Conservation (phyloP, 1,140 invertebrate genomes). For the Drosophila tani region DNA sequence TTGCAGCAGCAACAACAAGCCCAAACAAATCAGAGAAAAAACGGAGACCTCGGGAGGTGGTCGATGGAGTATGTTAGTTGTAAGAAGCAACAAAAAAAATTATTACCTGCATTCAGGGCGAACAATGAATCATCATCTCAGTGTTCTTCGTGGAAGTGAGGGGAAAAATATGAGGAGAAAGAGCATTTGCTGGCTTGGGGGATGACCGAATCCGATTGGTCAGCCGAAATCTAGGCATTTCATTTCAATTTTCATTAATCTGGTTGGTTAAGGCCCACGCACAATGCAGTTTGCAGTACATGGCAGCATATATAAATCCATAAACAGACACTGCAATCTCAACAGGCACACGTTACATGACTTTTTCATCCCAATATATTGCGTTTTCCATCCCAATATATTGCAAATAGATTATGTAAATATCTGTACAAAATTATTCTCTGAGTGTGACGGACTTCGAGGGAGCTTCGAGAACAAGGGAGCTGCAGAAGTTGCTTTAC, state of each 20-base stretch:
- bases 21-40: constrained; percentile 13
- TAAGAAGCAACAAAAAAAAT: constrained; percentile 14
- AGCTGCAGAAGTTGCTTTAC: constrained; percentile 28
- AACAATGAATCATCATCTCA: constrained; percentile 59
- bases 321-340: too few relatives aligned
- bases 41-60: constrained; percentile 2
- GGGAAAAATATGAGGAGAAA: constrained; percentile 4
- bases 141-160: constrained; percentile 1
- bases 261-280: too few relatives aligned
- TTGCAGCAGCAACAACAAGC: constrained; percentile 42
- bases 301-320: too few relatives aligned
- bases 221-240: not conserved
- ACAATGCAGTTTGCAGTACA: too few relatives aligned
- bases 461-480: constrained; percentile 44
- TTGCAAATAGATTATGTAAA: too few relatives aligned
- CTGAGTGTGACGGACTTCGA: not conserved
- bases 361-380: too few relatives aligned
- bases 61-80: not conserved
- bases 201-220: not conserved
- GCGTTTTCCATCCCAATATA: too few relatives aligned
- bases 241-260: not conserved
- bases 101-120: constrained; percentile 57
- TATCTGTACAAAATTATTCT: too few relatives aligned
- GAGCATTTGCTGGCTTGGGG: not conserved
- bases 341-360: too few relatives aligned